phyloP scores from a whole-genome alignment of 2,113 vertebrate species.

The Montifringilla adamsi region DNA sequence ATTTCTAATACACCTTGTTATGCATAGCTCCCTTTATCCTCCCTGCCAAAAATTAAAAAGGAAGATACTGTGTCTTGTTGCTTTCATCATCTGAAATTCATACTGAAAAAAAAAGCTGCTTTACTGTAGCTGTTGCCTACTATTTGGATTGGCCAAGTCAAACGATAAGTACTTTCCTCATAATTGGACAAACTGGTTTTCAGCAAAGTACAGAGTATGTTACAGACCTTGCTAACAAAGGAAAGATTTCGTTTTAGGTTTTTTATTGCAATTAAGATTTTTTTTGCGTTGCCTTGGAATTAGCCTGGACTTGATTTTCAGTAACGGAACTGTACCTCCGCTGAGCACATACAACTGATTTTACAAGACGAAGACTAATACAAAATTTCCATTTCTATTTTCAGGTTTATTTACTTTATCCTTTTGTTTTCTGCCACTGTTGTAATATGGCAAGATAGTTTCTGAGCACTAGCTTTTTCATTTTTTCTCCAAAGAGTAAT shows the following conservation, averaged over 20 bases:
- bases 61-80: not conserved
- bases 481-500: conserved; percentile 36
- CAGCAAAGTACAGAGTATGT: not conserved
- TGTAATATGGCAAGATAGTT: not conserved
- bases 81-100: not conserved
- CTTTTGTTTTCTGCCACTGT: conserved; percentile 18
- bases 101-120: not conserved
- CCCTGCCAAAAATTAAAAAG: not conserved
- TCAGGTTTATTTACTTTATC: conserved; percentile 11
- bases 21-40: not conserved
- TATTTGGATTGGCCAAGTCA: not conserved
- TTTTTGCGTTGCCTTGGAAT: not conserved
- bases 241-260: not conserved
- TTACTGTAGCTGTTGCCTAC: not conserved
- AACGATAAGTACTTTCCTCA: not conserved
- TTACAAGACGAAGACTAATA: not conserved
- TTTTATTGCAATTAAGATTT: not conserved
- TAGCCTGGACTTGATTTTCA: not conserved
- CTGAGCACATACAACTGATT: not conserved
- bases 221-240: not conserved
- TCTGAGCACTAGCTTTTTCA: not conserved
- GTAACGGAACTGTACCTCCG: not conserved
- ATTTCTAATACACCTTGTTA: not conserved
- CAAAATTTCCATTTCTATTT: conserved; percentile 19
- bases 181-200: not conserved